Base-by-base conservation (phyloP, 1,140 invertebrate species). In the Venturia canescens region DNA sequence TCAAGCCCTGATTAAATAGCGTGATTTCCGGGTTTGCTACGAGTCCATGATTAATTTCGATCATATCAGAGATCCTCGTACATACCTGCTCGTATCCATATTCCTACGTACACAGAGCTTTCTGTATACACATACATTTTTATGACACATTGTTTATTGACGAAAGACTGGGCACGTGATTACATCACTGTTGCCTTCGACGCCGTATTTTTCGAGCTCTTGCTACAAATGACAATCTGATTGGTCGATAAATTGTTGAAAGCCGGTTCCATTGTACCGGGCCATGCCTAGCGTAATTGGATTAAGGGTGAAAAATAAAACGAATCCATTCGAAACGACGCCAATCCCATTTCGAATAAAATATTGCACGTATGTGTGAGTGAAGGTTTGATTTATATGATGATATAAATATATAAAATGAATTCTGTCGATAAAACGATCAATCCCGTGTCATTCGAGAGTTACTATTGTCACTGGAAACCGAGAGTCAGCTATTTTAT, bases 241-340 rank as follows among this genome's bases (percentile, higher is more conserved):
- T 44, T 9, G 38, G 5, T 44, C 38, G 38, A 44, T 44, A 44
- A 44, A 44, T 44, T 44, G 38, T 44, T 44, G 38, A 44, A 44
- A 44, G 38, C 38, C 38, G 7, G 7, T 44, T 44, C 7, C 38
- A 44, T 44, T 44, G 38, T 44, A 44, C 38, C 38, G 7, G 38
- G 38, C 38, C 3, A 13, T 11, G 38, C 7, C 7, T 9, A 44
- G 13, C 5, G 11, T 44, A 44, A 44, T 44, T 44, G 38, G 38
- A 44, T 44, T 44, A 44, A 44, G 18, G 53, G 53, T 23, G 21
- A 57, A 57, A 57, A 57, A n/a, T 21, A 57, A 70, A 70, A n/a
- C 67, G 67, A 31, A n/a, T 15, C 34, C 26, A n/a, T n/a, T 70
- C 34, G 67, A 70, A 31, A 34, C 11, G 26, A 11, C 5, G 67